These are phyloP conservation scores for Cinclus cinclus DNA, from an alignment of 2,113 vertebrate species.

Conservation along the genomic window DNA sequence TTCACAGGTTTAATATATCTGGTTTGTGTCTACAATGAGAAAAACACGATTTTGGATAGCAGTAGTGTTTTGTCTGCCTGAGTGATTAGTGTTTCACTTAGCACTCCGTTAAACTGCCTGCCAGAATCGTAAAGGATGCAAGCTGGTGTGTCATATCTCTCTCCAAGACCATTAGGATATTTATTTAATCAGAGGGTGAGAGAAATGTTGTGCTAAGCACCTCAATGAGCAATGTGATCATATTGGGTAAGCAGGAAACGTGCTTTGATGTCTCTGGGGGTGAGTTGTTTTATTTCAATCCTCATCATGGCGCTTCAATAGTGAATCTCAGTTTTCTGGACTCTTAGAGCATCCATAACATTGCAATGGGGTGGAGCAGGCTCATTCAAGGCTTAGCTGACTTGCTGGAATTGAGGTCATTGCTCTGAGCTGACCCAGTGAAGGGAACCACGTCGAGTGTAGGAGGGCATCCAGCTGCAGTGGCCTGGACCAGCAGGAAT, in stretches of 20 bases:
- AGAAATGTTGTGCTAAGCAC: neutral
- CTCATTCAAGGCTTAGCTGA: accelerated
- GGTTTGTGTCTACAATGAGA: neutral
- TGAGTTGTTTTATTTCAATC: neutral
- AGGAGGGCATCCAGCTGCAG: neutral
- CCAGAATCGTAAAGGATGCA: neutral
- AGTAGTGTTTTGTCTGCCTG: neutral
- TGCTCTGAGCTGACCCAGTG: neutral
- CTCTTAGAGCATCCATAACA: accelerated
- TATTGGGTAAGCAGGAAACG: accelerated
- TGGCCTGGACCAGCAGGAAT: neutral
- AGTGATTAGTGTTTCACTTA: neutral
- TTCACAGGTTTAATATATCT: neutral
- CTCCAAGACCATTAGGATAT: neutral
- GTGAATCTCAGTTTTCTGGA: neutral
- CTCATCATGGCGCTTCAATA: accelerated
- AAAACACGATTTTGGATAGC: neutral
- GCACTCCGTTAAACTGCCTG: neutral
- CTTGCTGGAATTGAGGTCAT: neutral
- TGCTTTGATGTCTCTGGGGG: too few relatives aligned
- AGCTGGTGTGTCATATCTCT: neutral
- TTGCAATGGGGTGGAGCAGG: neutral
- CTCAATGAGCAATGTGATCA: neutral
- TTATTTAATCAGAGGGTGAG: neutral
- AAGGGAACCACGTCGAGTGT: accelerated